Conservation (phyloP, 2,888 invertebrate genomes). For the Sphaerolaimus hirsutus region DNA sequence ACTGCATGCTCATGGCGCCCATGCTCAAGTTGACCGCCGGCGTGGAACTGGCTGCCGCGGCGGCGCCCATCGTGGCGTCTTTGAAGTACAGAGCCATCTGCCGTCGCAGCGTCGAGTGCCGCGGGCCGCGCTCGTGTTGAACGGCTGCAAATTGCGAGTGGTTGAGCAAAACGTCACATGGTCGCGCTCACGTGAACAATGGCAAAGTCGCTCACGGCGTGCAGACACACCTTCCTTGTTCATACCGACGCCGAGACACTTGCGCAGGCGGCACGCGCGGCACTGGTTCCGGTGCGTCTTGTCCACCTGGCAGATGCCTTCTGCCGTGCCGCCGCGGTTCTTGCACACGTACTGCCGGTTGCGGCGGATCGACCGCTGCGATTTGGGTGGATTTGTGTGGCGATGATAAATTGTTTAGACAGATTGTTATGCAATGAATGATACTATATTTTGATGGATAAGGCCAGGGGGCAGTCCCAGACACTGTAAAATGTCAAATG, state of each 20-base stretch:
- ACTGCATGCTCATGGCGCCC: neutral
- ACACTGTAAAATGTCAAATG: no score
- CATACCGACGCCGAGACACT: slow-evolving; percentile 78
- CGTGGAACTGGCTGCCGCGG: no score
- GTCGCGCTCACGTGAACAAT: no score
- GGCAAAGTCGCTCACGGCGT: neutral
- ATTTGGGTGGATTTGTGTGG: neutral
- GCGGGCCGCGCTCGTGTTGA: slow-evolving; percentile 86
- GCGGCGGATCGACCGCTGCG: slow-evolving; percentile 67
- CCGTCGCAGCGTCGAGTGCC: slow-evolving; percentile 71
- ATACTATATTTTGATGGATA: neutral
- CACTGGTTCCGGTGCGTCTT: slow-evolving; percentile 90
- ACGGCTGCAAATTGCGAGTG: slow-evolving; percentile 54
- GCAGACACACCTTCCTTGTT: slow-evolving; percentile 60
- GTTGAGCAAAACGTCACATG: no score
- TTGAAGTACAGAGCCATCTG: slow-evolving; percentile 65
- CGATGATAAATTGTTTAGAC: neutral
- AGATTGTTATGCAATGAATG: neutral
- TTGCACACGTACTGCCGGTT: slow-evolving; percentile 86
- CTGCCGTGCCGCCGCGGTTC: slow-evolving; percentile 41
- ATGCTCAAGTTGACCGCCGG: neutral
- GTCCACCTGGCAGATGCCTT: slow-evolving; percentile 61
- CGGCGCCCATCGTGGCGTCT: slow-evolving; percentile 28
- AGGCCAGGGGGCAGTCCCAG: no score
- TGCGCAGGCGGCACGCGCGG: slow-evolving; percentile 63